phyloP scores from a whole-genome alignment of 2,113 vertebrate genomes.

The Crotalus helleri region DNA sequence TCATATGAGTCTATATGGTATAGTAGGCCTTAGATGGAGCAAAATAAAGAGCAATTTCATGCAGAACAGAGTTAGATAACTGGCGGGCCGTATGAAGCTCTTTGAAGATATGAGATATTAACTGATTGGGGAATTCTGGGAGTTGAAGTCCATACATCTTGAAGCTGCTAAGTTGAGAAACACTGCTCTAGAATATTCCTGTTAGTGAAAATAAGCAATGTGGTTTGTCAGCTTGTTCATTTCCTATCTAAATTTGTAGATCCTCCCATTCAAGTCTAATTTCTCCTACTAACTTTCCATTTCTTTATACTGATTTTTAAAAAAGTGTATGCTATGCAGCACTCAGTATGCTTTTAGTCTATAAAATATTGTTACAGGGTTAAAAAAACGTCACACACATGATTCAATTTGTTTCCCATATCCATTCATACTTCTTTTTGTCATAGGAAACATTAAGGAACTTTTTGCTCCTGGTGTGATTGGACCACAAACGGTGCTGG shows the following conservation, averaged over 20 bases:
- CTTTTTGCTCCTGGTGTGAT: conserved; percentile 78
- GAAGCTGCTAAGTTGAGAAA: not conserved
- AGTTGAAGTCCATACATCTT: not conserved
- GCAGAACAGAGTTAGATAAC: not conserved
- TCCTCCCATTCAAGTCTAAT: not conserved
- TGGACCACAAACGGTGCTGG: conserved; percentile 63
- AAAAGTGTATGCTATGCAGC: not conserved
- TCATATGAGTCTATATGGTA: not conserved
- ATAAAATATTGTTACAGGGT: not conserved
- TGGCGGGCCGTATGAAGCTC: not conserved
- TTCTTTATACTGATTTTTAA: not conserved
- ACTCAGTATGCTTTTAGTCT: not conserved
- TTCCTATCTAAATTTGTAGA: not conserved
- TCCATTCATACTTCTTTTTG: conserved; percentile 9
- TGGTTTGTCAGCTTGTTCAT: not conserved
- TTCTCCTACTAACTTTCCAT: not conserved
- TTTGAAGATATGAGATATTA: not conserved
- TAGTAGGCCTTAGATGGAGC: not conserved
- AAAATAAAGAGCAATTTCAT: not conserved
- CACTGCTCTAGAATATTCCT: not conserved
- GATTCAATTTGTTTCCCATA: not conserved
- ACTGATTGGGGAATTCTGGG: not conserved
- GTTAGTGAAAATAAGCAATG: not conserved
- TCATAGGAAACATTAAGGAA: conserved; percentile 89
- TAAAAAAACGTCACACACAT: not conserved